Conservation (phyloP, 2,797 vertebrate genomes). For the Lepus oiostolus region DNA sequence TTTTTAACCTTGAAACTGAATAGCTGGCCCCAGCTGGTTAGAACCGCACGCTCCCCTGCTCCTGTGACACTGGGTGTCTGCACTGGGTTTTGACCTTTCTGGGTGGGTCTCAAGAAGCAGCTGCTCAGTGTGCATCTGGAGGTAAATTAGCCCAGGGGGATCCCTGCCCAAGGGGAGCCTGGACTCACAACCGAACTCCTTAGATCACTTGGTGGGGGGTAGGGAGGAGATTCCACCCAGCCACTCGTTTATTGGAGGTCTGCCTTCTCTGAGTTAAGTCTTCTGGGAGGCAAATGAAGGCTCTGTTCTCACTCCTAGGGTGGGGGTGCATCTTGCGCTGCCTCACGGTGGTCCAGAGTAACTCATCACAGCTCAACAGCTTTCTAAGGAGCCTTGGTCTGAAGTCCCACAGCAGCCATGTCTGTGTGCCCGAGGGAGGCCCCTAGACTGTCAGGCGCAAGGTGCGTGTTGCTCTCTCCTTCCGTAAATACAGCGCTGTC, state of each 20-base stretch:
- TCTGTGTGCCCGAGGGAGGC: background rate
- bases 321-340: too few species aligned
- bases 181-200: background rate
- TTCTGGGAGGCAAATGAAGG: background rate
- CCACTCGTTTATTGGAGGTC: background rate
- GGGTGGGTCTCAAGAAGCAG: slow-evolving; percentile 16
- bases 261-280: background rate
- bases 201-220: background rate
- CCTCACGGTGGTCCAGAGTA: too few species aligned
- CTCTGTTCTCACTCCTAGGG: background rate
- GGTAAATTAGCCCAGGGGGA: background rate
- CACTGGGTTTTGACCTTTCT: slow-evolving; percentile 35
- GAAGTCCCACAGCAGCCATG: background rate
- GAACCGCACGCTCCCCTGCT: background rate
- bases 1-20: slow-evolving; percentile 38
- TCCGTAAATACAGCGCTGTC: background rate
- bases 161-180: background rate
- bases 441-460: background rate
- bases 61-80: background rate
- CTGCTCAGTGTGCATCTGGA: background rate
- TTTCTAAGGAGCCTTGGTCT: slow-evolving; percentile 1
- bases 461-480: background rate
- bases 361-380: background rate
- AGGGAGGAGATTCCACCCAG: background rate
- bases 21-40: background rate